phyloP scores from a whole-genome alignment of 2,888 invertebrate genomes.

The Baronia brevicornis region DNA sequence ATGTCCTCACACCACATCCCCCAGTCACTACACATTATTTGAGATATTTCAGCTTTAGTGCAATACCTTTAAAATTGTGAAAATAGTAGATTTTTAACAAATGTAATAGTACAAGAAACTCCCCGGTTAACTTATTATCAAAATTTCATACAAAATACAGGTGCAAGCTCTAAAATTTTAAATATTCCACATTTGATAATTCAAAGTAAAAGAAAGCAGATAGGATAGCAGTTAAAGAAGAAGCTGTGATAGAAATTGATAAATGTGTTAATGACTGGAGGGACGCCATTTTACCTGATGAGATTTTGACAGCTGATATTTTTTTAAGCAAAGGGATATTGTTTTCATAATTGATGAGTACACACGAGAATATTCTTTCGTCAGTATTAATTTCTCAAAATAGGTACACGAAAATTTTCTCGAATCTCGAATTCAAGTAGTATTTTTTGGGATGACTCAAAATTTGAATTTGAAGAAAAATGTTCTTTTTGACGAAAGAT shows the following conservation, averaged over 20 bases:
- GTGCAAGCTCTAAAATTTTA: slow-evolving; percentile 41
- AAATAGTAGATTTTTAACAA: background rate
- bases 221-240: slow-evolving; percentile 36
- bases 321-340: slow-evolving; percentile 14
- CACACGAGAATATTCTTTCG: slow-evolving; percentile 6
- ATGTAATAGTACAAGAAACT: background rate
- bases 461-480: background rate
- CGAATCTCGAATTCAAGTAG: slow-evolving; percentile 2
- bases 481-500: slow-evolving; percentile 22
- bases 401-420: background rate
- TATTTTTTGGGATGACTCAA: slow-evolving; percentile 6
- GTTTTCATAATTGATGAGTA: slow-evolving; percentile 3
- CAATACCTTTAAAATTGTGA: slow-evolving; percentile 1
- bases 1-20: slow-evolving; percentile 59
- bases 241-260: slow-evolving; percentile 40
- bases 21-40: slow-evolving; percentile 48
- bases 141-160: slow-evolving; percentile 8
- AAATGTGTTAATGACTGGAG: slow-evolving; percentile 57
- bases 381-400: background rate
- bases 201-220: slow-evolving; percentile 35
- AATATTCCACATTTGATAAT: slow-evolving; percentile 28
- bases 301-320: slow-evolving; percentile 14
- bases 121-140: background rate
- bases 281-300: slow-evolving; percentile 33
- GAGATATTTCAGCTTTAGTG: slow-evolving; percentile 38